Evolutionary conservation across 2,888 invertebrate species (phyloP).

Genomic region (Acrobasis suavella): DNA sequence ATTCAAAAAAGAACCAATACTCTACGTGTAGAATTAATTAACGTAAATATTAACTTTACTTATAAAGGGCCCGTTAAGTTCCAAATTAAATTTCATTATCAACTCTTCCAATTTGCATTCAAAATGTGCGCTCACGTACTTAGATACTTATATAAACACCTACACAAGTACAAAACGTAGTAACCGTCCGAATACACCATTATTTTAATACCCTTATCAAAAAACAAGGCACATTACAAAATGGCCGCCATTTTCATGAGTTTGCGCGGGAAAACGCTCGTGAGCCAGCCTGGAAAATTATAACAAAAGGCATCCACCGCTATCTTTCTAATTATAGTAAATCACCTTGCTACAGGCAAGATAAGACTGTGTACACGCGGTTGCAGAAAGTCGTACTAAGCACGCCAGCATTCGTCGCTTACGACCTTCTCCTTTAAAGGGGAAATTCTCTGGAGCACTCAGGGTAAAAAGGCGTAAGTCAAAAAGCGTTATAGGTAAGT

Average conservation of each 20-base stretch:
- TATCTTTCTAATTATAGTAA: slow-evolving; percentile 84
- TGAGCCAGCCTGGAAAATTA: slow-evolving; percentile 80
- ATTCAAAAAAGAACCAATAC: not conserved
- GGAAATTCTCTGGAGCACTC: slow-evolving; percentile 44
- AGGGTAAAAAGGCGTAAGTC: slow-evolving; percentile 51
- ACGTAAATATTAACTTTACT: slow-evolving; percentile 9
- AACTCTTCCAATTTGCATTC: slow-evolving; percentile 72
- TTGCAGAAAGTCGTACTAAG: slow-evolving; percentile 65
- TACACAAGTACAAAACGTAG: slow-evolving; percentile 60
- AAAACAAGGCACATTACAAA: slow-evolving; percentile 82
- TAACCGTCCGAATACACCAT: slow-evolving; percentile 70
- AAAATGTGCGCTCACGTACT: slow-evolving; percentile 75
- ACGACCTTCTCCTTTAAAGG: slow-evolving; percentile 53
- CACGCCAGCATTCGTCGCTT: slow-evolving; percentile 49
- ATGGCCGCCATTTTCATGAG: slow-evolving; percentile 79
- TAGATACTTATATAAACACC: slow-evolving; percentile 63
- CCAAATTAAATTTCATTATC: slow-evolving; percentile 69
- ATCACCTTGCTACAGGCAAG: slow-evolving; percentile 81
- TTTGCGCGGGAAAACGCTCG: slow-evolving; percentile 78
- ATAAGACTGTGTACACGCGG: slow-evolving; percentile 69
- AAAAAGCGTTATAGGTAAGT: slow-evolving; percentile 43
- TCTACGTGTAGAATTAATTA: slow-evolving; percentile 22
- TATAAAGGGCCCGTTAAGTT: slow-evolving; percentile 27
- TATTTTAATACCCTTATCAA: slow-evolving; percentile 82
- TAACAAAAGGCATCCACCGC: slow-evolving; percentile 82